A percentile compares a stretch with the other conserved stretches of the same genome.
Evolutionary conservation across 2,113 vertebrate genomes (phyloP).

Genomic region (Phylloscopus trochiloides): DNA sequence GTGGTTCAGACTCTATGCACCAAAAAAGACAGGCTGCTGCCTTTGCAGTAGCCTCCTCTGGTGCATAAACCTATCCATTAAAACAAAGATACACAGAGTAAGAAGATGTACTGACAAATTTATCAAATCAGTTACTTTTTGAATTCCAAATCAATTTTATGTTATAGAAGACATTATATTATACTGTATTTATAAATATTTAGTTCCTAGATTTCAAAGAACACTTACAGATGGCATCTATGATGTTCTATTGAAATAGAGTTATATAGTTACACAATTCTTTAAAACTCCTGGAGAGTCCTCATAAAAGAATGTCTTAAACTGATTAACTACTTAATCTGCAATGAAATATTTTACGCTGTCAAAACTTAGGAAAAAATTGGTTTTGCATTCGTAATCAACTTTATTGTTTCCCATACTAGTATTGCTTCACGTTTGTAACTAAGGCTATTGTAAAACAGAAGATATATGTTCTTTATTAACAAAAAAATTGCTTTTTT

Average conservation of each 20-base stretch:
- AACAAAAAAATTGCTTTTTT: not conserved
- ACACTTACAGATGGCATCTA: not conserved
- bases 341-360: not conserved
- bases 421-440: not conserved
- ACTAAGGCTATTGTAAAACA: not conserved
- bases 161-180: not conserved
- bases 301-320: not conserved
- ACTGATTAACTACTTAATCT: not conserved
- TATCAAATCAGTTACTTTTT: not conserved
- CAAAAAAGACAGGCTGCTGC: not conserved
- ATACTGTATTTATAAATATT: not conserved
- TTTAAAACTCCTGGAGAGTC: not conserved
- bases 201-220: not conserved
- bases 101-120: not conserved
- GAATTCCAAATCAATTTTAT: not conserved
- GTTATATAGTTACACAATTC: not conserved
- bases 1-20: not conserved
- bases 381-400: not conserved
- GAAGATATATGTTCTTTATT: not conserved
- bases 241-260: not conserved
- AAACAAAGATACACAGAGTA: not conserved
- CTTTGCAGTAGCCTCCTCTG: not conserved
- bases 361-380: not conserved
- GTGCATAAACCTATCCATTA: accelerated
- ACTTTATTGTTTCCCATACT: not conserved